phyloP scores from a whole-genome alignment of 2,797 vertebrate genomes.

The Rhinatrema bivittatum region DNA sequence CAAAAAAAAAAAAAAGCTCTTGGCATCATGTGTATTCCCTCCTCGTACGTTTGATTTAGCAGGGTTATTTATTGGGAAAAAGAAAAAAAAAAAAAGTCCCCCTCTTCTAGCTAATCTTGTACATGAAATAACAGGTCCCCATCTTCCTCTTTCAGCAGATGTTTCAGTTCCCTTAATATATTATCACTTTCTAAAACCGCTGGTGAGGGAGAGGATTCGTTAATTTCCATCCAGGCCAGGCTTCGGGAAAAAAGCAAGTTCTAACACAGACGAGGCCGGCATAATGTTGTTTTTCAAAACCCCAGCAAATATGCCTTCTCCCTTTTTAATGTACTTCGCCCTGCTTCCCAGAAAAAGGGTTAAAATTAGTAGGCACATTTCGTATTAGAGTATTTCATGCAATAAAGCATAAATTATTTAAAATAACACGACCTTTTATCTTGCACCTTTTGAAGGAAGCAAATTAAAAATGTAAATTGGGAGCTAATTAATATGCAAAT shows the following conservation, averaged over 20 bases:
- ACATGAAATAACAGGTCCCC: constrained; percentile 33
- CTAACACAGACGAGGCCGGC: constrained; percentile 36
- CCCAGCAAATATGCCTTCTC: constrained; percentile 36
- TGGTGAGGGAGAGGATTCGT: constrained; percentile 41
- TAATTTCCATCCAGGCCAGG: constrained; percentile 42
- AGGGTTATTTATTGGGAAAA: constrained; percentile 17
- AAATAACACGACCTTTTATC: constrained; percentile 99
- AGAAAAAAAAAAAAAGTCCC: constrained; percentile 3
- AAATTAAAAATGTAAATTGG: constrained; percentile 99
- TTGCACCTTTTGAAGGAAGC: constrained; percentile 98
- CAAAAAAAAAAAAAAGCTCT: constrained; percentile 5
- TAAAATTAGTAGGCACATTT: constrained; percentile 84
- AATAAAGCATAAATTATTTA: constrained; percentile 99
- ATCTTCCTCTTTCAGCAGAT: constrained; percentile 28
- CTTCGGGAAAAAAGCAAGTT: constrained; percentile 46
- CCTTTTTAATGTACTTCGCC: constrained; percentile 46
- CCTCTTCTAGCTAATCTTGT: constrained; percentile 35
- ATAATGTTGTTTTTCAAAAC: constrained; percentile 49
- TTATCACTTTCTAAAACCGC: constrained; percentile 54
- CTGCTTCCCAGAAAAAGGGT: constrained; percentile 67
- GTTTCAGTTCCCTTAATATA: constrained; percentile 54
- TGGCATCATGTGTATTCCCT: constrained; percentile 16
- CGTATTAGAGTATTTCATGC: constrained; percentile 95
- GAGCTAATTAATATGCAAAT: constrained; percentile 99
- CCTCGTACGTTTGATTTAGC: constrained; percentile 16